Conservation (phyloP, 2,888 invertebrate genomes). For the Allacma fusca region DNA sequence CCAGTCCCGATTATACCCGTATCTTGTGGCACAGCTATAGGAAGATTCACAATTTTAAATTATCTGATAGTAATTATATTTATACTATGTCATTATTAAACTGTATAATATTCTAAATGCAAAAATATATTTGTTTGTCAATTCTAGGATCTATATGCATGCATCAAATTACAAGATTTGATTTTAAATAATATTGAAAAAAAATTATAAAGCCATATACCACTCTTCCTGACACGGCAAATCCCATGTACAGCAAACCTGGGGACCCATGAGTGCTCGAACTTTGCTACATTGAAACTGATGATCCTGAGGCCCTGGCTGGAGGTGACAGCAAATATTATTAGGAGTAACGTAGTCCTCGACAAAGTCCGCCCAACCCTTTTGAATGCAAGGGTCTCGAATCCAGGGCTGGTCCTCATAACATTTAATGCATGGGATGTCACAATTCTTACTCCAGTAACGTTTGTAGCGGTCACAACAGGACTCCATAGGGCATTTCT, state of each 20-base stretch:
- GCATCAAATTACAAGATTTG: too few species aligned
- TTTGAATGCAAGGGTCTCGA: slow-evolving; percentile 52
- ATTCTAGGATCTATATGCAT: too few species aligned
- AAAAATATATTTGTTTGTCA: too few species aligned
- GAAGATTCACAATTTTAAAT: too few species aligned
- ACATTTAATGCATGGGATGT: slow-evolving; percentile 40
- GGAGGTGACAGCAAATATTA: slow-evolving; percentile 52
- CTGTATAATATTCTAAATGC: too few species aligned
- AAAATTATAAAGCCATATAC: slow-evolving; percentile 36
- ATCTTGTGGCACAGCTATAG: slow-evolving; percentile 47
- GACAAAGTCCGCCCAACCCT: slow-evolving; percentile 54
- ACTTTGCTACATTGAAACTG: slow-evolving; percentile 56
- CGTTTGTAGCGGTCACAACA: slow-evolving; percentile 53
- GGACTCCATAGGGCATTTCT: slow-evolving; percentile 43
- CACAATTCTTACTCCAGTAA: slow-evolving; percentile 52
- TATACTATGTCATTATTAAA: too few species aligned
- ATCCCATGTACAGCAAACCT: slow-evolving; percentile 55
- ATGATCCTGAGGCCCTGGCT: slow-evolving; percentile 55
- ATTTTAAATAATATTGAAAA: too few species aligned
- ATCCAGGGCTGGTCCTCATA: slow-evolving; percentile 59
- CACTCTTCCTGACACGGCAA: slow-evolving; percentile 56
- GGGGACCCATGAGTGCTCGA: slow-evolving; percentile 52
- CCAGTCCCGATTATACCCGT: slow-evolving; percentile 58
- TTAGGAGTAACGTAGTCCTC: slow-evolving; percentile 53
- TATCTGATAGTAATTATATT: too few species aligned